Conservation (phyloP, 2,888 invertebrate genomes). For the Antitype chi region DNA sequence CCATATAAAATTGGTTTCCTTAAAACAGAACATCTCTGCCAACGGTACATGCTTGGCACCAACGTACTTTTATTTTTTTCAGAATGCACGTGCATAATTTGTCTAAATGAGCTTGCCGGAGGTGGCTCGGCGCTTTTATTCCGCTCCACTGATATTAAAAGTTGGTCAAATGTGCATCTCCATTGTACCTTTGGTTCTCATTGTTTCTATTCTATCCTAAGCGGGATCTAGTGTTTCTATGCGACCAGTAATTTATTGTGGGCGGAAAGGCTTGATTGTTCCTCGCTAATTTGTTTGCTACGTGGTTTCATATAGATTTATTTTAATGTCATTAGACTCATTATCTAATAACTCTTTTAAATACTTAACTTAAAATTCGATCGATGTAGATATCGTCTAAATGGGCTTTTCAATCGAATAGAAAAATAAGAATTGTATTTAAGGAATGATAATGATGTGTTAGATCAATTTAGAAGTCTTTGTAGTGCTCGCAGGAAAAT, state of each 20-base stretch:
- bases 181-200: constrained; percentile 77
- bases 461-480: too few relatives aligned
- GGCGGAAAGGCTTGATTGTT: constrained; percentile 51
- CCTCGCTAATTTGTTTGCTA: constrained; percentile 46
- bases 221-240: constrained; percentile 60
- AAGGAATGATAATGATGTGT: too few relatives aligned
- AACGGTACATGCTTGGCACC: constrained; percentile 22
- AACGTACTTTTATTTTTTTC: constrained; percentile 69
- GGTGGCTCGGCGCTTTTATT: constrained; percentile 76
- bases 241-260: constrained; percentile 59
- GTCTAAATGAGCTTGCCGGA: constrained; percentile 81
- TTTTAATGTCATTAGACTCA: neutral
- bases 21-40: constrained; percentile 44
- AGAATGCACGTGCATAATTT: constrained; percentile 81
- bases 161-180: constrained; percentile 82
- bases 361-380: too few relatives aligned
- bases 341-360: too few relatives aligned
- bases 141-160: constrained; percentile 82
- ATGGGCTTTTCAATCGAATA: too few relatives aligned
- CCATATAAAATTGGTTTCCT: constrained; percentile 42
- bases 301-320: constrained; percentile 24
- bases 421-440: too few relatives aligned
- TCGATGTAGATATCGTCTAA: too few relatives aligned
- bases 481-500: too few relatives aligned
- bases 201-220: constrained; percentile 77